Evolutionary conservation across 2,113 vertebrate genomes (phyloP).

Genomic region (Theristicus caerulescens): DNA sequence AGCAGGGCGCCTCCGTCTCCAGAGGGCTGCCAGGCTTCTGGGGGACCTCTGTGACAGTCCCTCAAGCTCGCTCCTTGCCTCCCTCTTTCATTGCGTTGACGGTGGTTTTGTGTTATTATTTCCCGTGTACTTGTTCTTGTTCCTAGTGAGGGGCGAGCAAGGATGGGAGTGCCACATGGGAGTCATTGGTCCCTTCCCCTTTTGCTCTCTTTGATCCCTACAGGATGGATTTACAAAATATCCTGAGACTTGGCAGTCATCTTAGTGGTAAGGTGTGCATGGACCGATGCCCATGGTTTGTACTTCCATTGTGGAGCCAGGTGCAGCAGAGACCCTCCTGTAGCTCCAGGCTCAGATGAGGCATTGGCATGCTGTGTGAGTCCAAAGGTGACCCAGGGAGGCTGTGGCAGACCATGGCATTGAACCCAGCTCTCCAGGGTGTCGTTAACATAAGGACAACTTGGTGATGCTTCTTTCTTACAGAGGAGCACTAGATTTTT

Average conservation of each 20-base stretch:
- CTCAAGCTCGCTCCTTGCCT: neutral
- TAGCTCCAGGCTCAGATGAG: neutral
- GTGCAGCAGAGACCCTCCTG: neutral
- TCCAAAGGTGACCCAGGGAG: neutral
- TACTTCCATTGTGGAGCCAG: neutral
- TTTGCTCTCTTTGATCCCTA: neutral
- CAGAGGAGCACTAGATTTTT: neutral
- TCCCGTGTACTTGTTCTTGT: fast-evolving
- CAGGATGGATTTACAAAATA: neutral
- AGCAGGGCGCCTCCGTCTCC: neutral
- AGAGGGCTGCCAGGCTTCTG: neutral
- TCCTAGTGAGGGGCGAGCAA: neutral
- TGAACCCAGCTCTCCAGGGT: neutral
- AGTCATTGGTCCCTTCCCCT: neutral
- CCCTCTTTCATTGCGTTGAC: no score
- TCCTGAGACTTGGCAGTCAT: neutral
- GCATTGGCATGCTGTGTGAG: neutral
- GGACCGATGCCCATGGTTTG: neutral
- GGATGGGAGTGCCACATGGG: neutral
- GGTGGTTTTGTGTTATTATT: neutral
- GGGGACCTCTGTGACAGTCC: neutral
- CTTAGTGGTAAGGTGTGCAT: neutral
- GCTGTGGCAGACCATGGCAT: neutral
- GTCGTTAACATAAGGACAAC: neutral
- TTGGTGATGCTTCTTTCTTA: neutral